phyloP scores from a whole-genome alignment of 1,140 invertebrate species.

The Teleogryllus occipitalis region DNA sequence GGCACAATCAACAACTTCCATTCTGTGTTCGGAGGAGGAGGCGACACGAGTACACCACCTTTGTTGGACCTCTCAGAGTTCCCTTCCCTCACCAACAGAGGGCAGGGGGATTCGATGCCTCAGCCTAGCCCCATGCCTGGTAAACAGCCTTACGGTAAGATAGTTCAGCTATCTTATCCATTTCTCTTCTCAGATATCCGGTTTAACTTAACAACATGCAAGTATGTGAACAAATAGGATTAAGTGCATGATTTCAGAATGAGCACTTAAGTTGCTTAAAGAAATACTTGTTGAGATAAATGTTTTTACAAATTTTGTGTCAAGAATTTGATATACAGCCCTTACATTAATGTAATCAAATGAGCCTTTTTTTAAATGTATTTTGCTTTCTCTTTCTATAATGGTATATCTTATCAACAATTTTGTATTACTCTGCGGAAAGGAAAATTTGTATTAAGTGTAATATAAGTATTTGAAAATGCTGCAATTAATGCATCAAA shows the following conservation, averaged over 20 bases:
- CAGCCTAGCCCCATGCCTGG: slow-evolving; percentile 71
- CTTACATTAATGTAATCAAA: no score
- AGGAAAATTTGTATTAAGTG: no score
- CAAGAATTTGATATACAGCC: no score
- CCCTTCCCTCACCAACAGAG: slow-evolving; percentile 76
- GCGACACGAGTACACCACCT: slow-evolving; percentile 68
- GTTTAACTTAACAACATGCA: background rate
- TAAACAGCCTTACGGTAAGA: slow-evolving; percentile 76
- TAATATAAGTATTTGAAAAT: no score
- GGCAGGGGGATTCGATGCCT: slow-evolving; percentile 65
- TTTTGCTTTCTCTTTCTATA: no score
- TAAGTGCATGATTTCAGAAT: background rate
- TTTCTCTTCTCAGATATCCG: slow-evolving; percentile 9
- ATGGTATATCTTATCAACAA: no score
- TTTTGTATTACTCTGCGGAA: no score
- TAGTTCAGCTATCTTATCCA: slow-evolving; percentile 23
- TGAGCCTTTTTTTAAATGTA: no score
- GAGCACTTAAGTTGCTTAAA: no score
- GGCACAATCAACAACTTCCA: slow-evolving; percentile 57
- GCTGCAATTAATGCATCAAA: background rate
- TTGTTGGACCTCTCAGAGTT: slow-evolving; percentile 83
- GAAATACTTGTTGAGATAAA: no score
- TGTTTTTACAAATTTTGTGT: no score
- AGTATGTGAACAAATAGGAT: background rate
- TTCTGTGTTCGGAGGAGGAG: slow-evolving; percentile 62